Conservation (phyloP, 2,888 invertebrate species). For the Stegophylla sp. region DNA sequence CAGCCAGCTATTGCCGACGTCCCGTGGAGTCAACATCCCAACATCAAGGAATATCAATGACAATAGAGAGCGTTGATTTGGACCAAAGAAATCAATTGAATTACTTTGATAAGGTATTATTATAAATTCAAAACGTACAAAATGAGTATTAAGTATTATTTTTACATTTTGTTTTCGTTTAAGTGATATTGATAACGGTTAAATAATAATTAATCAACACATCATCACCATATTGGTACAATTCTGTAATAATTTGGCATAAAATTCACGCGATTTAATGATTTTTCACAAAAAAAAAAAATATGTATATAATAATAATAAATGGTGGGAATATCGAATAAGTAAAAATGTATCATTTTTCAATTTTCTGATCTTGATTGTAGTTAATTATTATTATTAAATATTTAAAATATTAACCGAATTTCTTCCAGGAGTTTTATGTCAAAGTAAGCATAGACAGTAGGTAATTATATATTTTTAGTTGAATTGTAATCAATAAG, state of each 20-base stretch:
- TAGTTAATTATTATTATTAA: neutral
- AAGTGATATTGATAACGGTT: neutral
- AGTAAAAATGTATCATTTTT: neutral
- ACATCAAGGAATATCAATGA: slow-evolving; percentile 46
- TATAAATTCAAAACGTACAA: neutral
- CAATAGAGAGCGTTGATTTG: neutral
- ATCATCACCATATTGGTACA: neutral
- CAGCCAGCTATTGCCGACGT: slow-evolving; percentile 42
- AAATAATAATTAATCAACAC: neutral
- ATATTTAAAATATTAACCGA: neutral
- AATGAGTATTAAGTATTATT: neutral
- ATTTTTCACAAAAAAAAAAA: no score
- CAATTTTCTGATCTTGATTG: neutral
- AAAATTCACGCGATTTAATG: neutral
- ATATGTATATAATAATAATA: no score
- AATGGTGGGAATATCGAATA: neutral
- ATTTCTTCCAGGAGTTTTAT: neutral
- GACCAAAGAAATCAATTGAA: slow-evolving; percentile 14
- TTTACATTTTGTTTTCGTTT: neutral
- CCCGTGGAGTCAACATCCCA: slow-evolving; percentile 47
- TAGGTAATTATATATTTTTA: slow-evolving; percentile 1
- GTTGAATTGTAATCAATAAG: slow-evolving; percentile 9
- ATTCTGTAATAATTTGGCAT: neutral
- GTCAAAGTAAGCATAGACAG: neutral
- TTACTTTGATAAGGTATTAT: neutral